Evolutionary conservation across 2,113 vertebrate species (phyloP), one percentile per base, ranked within the genome.

Genomic region (Oncorhynchus mykiss): DNA sequence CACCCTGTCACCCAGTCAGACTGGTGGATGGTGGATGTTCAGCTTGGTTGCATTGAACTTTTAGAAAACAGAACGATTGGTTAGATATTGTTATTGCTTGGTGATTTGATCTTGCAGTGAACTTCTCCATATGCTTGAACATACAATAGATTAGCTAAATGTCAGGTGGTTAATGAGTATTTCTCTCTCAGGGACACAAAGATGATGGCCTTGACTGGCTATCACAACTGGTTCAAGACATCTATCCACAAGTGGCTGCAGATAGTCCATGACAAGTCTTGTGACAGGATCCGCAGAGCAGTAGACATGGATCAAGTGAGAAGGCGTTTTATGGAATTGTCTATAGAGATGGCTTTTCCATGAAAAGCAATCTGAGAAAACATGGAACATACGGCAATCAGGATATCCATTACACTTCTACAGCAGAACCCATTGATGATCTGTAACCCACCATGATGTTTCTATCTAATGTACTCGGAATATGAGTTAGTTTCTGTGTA

Each of bases 211-310:
- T 79, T 97, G 78, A 93, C 92, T 0, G 91, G 90, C 73, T 95
- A 94, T 90, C 95, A 97, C 20, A 89, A 91, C 71, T 94, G 92
- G 75, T 97, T 97, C 80, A 94, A 96, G 85, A 93, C 93, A 0
- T 95, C 95, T 0, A 94, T 96, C 82, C 95, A 96, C 79, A 94
- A 95, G 79, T 97, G 95, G 95, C 90, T 97, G 83, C 94, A 96
- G 85, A 95, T 94, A 2, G 90, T 96, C 75, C 93, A 95, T 49
- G 94, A 96, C 70, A 93, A 93, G 79, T 91, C 94, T 18, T 93
- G 89, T 70, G 93, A 96, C 84, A 88, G 95, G 75, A 95, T 97
- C 22, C 88, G 92, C 71, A 93, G 86, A 73, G 94, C 95, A 0
- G 94, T 96, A 77, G 94, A 95, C 2, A 74, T 79, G 18, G 96